These are phyloP conservation scores for Salpingus planirostris DNA, from an alignment of 2,888 invertebrate species.

Conservation along the genomic window DNA sequence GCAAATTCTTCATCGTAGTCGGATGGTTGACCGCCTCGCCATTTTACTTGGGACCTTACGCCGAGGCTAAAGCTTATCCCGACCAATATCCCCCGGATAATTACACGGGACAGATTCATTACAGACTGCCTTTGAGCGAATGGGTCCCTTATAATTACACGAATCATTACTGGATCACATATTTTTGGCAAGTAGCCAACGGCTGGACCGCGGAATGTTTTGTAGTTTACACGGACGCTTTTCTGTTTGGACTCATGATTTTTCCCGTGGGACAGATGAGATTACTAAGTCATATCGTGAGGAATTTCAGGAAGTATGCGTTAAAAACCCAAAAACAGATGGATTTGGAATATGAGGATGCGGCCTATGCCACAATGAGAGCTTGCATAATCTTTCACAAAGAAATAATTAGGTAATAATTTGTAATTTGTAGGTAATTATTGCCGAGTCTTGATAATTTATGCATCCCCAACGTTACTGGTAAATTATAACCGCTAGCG, in stretches of 20 bases:
- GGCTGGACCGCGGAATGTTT: slow-evolving; percentile 3
- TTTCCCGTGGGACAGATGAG: slow-evolving; percentile 8
- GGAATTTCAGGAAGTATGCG: slow-evolving; percentile 2
- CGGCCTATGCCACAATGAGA: not conserved
- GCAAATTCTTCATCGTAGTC: slow-evolving; percentile 4
- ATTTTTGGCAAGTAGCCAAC: slow-evolving; percentile 1
- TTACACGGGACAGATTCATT: too few relatives aligned
- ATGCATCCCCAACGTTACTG: too few relatives aligned
- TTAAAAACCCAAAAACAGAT: not conserved
- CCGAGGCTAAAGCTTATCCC: slow-evolving; percentile 2
- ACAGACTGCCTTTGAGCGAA: not conserved
- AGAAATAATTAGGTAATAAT: slow-evolving; percentile 2
- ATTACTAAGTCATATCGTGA: slow-evolving; percentile 5
- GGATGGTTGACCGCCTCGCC: slow-evolving; percentile 3
- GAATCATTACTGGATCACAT: slow-evolving; percentile 1
- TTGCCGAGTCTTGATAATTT: too few relatives aligned
- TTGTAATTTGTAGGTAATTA: too few relatives aligned
- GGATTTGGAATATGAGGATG: not conserved
- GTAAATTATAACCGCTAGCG: too few relatives aligned
- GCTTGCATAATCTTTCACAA: slow-evolving; percentile 1
- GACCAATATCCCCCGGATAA: slow-evolving; percentile 3
- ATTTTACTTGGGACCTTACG: slow-evolving; percentile 3
- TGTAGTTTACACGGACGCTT: slow-evolving; percentile 7
- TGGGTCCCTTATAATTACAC: slow-evolving; percentile 1
- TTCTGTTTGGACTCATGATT: slow-evolving; percentile 7